phyloP scores from a whole-genome alignment of 2,888 invertebrate genomes.

The Ctena decussata region DNA sequence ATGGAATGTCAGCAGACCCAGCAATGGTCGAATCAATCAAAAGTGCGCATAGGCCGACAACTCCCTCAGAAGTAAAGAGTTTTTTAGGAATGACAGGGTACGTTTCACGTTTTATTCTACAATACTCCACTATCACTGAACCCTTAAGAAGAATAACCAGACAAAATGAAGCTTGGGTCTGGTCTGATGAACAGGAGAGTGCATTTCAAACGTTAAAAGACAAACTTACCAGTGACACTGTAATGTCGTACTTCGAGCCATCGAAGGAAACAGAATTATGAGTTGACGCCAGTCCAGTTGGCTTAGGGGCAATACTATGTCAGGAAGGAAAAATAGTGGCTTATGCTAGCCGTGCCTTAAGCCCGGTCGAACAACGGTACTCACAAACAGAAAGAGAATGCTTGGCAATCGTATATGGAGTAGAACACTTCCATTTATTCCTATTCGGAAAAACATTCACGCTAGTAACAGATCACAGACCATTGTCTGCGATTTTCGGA shows the following conservation, averaged over 20 bases:
- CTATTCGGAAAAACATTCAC: conserved; percentile 67
- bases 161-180: conserved; percentile 54
- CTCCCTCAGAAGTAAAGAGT: conserved; percentile 33
- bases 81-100: conserved; percentile 56
- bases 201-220: conserved; percentile 64
- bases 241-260: no score
- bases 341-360: conserved; percentile 69
- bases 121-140: conserved; percentile 47
- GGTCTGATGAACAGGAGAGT: conserved; percentile 40
- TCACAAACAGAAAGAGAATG: conserved; percentile 75
- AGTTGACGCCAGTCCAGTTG: conserved; percentile 72
- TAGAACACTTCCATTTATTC: conserved; percentile 77
- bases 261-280: no score
- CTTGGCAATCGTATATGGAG: conserved; percentile 73
- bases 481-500: conserved; percentile 44
- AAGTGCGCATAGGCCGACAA: conserved; percentile 11
- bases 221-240: conserved; percentile 44
- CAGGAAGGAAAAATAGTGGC: conserved; percentile 62
- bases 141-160: conserved; percentile 65
- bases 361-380: conserved; percentile 68
- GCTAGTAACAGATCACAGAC: conserved; percentile 75
- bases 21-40: background rate
- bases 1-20: conserved; percentile 29
- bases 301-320: conserved; percentile 65
- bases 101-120: conserved; percentile 44